These are phyloP conservation scores for Pyrochroa serraticornis DNA, from an alignment of 2,888 invertebrate genomes.

Conservation along the genomic window DNA sequence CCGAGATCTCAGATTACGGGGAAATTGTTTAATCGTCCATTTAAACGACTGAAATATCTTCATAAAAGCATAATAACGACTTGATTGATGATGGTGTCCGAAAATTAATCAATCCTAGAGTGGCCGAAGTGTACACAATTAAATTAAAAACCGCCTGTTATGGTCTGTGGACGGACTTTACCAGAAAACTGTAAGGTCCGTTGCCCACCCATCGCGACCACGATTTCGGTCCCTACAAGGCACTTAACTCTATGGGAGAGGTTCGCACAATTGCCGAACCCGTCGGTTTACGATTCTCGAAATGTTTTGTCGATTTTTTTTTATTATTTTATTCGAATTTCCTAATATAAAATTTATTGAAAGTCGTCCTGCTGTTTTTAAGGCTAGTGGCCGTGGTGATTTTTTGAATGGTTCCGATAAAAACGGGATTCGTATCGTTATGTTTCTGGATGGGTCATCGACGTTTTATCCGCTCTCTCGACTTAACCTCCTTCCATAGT, in stretches of 20 bases:
- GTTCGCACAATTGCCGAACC: not conserved
- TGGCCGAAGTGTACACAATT: no score
- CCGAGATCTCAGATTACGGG: no score
- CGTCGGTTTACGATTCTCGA: no score
- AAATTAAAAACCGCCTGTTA: no score
- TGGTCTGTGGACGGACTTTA: no score
- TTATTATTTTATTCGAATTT: not conserved
- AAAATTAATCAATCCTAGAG: no score
- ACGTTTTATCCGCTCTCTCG: conserved; percentile 10
- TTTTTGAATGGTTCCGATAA: conserved; percentile 23
- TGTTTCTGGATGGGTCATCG: conserved; percentile 25
- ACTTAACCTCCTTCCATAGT: conserved; percentile 11
- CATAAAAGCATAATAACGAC: no score
- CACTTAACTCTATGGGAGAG: not conserved
- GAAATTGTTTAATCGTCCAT: no score
- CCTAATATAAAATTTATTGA: conserved; percentile 25
- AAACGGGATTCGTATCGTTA: conserved; percentile 5
- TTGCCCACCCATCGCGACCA: conserved; percentile 17
- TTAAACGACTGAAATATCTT: no score
- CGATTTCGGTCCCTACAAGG: not conserved
- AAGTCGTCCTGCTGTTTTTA: conserved; percentile 23
- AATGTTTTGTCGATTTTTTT: no score
- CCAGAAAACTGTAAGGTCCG: not conserved
- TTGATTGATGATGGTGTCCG: no score
- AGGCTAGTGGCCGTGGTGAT: no score